Base-by-base conservation (phyloP, 2,888 invertebrate species). In the Atrina japonica region DNA sequence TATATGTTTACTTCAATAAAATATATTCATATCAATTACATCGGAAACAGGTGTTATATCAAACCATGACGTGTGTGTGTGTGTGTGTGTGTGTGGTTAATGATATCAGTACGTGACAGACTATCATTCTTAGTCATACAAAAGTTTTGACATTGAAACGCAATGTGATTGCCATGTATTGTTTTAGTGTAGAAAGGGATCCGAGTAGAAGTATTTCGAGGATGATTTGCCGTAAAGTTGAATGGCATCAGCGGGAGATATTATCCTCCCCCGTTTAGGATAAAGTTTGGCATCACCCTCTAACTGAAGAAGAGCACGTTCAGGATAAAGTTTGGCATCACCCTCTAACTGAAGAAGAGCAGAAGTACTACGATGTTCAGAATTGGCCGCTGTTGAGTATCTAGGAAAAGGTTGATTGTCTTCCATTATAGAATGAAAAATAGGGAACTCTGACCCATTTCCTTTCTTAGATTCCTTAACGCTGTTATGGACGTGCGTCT, bases 181-280 rank as follows among this genome's bases (percentile, higher is more conserved):
- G n/a, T n/a, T n/a, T n/a, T n/a, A n/a, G n/a, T n/a, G n/a, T n/a
- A n/a, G n/a, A n/a, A n/a, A n/a, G n/a, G 66, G 58, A 23, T 64
- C 69, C 23, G 43, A 64, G 30, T 50, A 56, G 11, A 50, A 56
- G 49, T 69, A 69, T 50, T 69, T 69, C 3, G 27, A 6, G 21
- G 68, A 45, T 29, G 73, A 65, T 30, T 67, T 43, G n/a, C 77
- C 77, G 27, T 71, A 75, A 18, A 65, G 41, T 58, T 68, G 70
- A 21, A 75, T 66, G 16, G 71, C 66, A 30, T 75, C 66, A 21
- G 64, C 69, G 1, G 66, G 71, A n/a, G 59, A 55, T 21, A 75
- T 65, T 18, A 53, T 52, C 59, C 69, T 60, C 14, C 63, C 70
- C 41, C 29, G 66, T 59, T 59, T 25, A 0, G 66, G 70, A 25